Evolutionary conservation across 2,888 invertebrate genomes (phyloP), one percentile per base, ranked within the genome.

Genomic region (Stenoptilia bipunctidactyla): DNA sequence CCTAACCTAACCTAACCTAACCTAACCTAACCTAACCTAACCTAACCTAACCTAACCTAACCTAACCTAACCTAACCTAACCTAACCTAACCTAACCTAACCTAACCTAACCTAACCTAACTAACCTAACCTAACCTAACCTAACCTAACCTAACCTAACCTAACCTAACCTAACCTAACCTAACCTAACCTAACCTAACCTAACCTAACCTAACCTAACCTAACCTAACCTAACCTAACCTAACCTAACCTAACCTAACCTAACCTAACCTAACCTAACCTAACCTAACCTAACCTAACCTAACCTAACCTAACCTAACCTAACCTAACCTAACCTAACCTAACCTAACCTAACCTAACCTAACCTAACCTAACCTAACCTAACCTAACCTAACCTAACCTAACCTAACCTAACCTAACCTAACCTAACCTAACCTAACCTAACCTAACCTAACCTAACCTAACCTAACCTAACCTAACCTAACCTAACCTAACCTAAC

Each of bases 351-450:
- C 46, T 46, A 46, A 47, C 43, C 48, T 43, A 45, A 45, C 42
- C 47, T 43, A 45, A 43, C 47, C 47, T 43, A 45, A 47, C 47
- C 47, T 47, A 45, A 47, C 47, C 47, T 47, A 47, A 47, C 47
- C 45, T 43, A 47, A 45, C 47, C 45, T 45, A 47, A 47, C 47
- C 47, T 47, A 47, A 47, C 47, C 47, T 45, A 47, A 47, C 47
- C 47, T 47, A 48, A 48, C 48, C 48, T 48, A 48, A 48, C 48
- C 48, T 45, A 48, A 48, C 45, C 43, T 42, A 46, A 43, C 43
- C 45, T 46, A 46, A 47, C 44, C 44, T 44, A 44, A 46, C 44
- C 44, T 42, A 44, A 44, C 44, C 46, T 46, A 46, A 46, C 46
- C 44, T 46, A 46, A 46, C 43, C 44, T 42, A 46, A 44, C 44